These are phyloP conservation scores for Siniperca knerii DNA, from an alignment of 2,113 vertebrate genomes.

Conservation along the genomic window DNA sequence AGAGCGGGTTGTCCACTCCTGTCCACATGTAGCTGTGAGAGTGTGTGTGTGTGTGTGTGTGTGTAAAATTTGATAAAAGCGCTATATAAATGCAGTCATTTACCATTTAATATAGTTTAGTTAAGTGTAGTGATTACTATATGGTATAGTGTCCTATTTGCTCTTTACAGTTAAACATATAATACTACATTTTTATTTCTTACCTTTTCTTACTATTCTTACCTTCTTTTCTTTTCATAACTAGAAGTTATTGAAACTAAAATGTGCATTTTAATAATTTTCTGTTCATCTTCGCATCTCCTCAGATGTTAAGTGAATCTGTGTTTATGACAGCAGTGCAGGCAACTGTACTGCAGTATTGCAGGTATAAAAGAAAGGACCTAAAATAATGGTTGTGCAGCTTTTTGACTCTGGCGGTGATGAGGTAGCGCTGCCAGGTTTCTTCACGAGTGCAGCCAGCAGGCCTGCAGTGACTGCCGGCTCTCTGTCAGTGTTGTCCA, in stretches of 20 bases:
- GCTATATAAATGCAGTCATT: too few relatives aligned
- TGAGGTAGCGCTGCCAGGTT: constrained; percentile 37
- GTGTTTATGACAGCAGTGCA: background rate
- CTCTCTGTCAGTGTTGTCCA: constrained; percentile 35
- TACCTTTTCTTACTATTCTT: background rate
- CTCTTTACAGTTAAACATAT: background rate
- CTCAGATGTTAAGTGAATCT: background rate
- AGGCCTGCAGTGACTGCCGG: constrained; percentile 30
- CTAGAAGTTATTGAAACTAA: background rate
- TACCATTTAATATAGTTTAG: too few relatives aligned
- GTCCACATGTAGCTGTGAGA: too few relatives aligned
- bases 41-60: too few relatives aligned
- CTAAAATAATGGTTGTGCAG: constrained; percentile 32
- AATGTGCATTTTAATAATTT: background rate
- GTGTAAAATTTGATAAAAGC: too few relatives aligned
- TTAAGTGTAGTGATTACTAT: background rate
- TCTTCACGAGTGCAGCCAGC: constrained; percentile 47
- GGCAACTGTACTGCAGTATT: background rate
- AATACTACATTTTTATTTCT: background rate
- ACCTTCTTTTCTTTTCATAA: background rate
- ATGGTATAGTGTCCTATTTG: background rate
- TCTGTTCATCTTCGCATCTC: background rate
- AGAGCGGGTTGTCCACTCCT: too few relatives aligned
- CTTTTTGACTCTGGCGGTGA: constrained; percentile 31
- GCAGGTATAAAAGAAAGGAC: constrained; percentile 13